Conservation (phyloP, 1,140 invertebrate genomes). For the Papilio aristodemus region DNA sequence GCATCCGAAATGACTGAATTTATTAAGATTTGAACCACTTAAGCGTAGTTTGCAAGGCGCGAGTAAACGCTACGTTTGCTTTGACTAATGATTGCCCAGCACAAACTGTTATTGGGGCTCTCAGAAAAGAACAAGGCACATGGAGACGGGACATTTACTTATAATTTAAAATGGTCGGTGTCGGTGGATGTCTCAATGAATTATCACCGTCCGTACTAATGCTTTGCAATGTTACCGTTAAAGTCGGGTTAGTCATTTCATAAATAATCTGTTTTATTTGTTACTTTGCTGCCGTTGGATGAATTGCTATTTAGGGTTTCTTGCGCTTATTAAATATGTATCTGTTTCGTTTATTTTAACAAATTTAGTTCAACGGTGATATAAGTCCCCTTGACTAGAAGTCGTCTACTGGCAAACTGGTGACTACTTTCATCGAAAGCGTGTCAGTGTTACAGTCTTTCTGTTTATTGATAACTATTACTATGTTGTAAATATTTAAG, state of each 20-base stretch:
- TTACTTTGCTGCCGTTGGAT: neutral
- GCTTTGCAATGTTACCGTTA: slow-evolving; percentile 17
- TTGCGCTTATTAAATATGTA: neutral
- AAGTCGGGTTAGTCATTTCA: slow-evolving; percentile 31
- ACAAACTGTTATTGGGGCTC: slow-evolving; percentile 27
- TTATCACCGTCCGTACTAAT: slow-evolving; percentile 36
- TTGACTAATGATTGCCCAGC: slow-evolving; percentile 47
- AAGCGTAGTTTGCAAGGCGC: slow-evolving; percentile 29
- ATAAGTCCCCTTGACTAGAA: too few relatives aligned
- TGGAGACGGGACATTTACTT: slow-evolving; percentile 43
- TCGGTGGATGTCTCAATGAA: slow-evolving; percentile 50
- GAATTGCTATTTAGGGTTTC: neutral
- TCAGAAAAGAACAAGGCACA: slow-evolving; percentile 39
- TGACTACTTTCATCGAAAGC: too few relatives aligned
- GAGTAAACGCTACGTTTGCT: slow-evolving; percentile 46
- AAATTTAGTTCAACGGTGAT: neutral
- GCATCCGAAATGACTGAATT: slow-evolving; percentile 19
- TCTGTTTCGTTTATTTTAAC: neutral
- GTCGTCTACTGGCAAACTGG: too few relatives aligned
- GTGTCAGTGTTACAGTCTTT: too few relatives aligned
- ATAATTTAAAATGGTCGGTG: slow-evolving; percentile 33
- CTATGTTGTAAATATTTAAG: too few relatives aligned
- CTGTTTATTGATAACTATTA: too few relatives aligned
- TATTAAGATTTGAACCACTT: slow-evolving; percentile 24
- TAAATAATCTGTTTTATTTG: slow-evolving; percentile 18